A percentile compares a stretch with the other conserved stretches of the same genome.
Evolutionary conservation across 2,888 invertebrate genomes (phyloP).

Genomic region (Agonum fuliginosum): DNA sequence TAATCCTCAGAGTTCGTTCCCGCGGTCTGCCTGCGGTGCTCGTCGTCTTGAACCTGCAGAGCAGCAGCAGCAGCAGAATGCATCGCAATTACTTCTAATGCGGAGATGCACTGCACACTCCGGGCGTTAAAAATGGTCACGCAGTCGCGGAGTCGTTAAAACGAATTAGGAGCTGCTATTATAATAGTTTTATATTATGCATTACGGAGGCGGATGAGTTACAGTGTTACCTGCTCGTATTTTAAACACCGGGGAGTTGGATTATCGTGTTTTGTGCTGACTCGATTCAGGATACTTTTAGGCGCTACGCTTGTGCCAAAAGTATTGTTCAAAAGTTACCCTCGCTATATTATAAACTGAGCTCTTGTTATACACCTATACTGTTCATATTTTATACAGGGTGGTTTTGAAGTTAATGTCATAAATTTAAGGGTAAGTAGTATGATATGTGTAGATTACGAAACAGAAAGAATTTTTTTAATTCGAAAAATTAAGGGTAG

Average conservation of each 20-base stretch:
- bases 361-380: no score
- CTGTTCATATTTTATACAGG: no score
- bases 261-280: neutral
- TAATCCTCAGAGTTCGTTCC: neutral
- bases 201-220: constrained; percentile 3
- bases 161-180: constrained; percentile 30
- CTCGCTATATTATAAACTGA: no score
- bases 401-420: no score
- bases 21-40: neutral
- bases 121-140: constrained; percentile 23
- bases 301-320: no score
- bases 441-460: no score
- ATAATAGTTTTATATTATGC: constrained; percentile 38
- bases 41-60: neutral
- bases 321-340: no score
- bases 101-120: constrained; percentile 16
- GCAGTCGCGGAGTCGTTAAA: constrained; percentile 13
- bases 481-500: no score
- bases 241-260: neutral
- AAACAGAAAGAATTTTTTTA: no score
- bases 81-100: constrained; percentile 34
- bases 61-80: constrained; percentile 11
- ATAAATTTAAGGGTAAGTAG: no score
- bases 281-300: neutral
- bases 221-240: constrained; percentile 16